phyloP scores from a whole-genome alignment of 2,113 vertebrate species.

The Morone saxatilis region DNA sequence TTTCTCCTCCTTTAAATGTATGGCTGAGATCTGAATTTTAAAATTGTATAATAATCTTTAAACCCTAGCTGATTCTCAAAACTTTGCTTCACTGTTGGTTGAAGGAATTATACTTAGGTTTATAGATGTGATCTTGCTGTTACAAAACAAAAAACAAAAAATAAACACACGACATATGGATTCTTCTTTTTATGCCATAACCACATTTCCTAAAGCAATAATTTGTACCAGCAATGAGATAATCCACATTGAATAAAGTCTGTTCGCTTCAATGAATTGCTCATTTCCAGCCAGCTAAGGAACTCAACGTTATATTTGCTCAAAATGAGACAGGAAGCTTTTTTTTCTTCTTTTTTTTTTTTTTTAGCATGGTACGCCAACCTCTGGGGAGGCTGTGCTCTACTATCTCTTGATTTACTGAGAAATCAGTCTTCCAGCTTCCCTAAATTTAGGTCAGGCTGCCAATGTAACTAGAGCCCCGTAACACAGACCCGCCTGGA shows the following conservation, averaged over 20 bases:
- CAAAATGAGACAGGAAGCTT: constrained; percentile 44
- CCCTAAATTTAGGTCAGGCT: constrained; percentile 80
- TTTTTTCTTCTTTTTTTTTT: constrained; percentile 29
- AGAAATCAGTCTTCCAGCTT: constrained; percentile 61
- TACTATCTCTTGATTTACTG: constrained; percentile 66
- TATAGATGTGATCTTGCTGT: constrained; percentile 7
- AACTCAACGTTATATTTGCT: constrained; percentile 47
- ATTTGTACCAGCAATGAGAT: constrained; percentile 34
- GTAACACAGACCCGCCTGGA: constrained; percentile 64
- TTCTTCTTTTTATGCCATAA: constrained; percentile 1
- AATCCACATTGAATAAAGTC: constrained; percentile 30
- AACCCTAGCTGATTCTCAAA: not conserved
- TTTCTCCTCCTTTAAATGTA: not conserved
- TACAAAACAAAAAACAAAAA: not conserved
- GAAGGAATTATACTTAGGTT: not conserved
- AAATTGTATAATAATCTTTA: not conserved
- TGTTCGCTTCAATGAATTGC: constrained; percentile 32
- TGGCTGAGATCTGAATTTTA: not conserved
- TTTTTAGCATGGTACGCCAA: constrained; percentile 19
- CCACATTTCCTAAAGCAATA: constrained; percentile 12
- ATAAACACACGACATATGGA: not conserved
- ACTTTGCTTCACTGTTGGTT: not conserved
- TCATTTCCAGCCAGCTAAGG: constrained; percentile 22
- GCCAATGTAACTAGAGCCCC: constrained; percentile 69
- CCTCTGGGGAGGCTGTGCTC: constrained; percentile 57